Evolutionary conservation across 2,888 invertebrate species (phyloP).

Genomic region (Eupithecia centaureata): DNA sequence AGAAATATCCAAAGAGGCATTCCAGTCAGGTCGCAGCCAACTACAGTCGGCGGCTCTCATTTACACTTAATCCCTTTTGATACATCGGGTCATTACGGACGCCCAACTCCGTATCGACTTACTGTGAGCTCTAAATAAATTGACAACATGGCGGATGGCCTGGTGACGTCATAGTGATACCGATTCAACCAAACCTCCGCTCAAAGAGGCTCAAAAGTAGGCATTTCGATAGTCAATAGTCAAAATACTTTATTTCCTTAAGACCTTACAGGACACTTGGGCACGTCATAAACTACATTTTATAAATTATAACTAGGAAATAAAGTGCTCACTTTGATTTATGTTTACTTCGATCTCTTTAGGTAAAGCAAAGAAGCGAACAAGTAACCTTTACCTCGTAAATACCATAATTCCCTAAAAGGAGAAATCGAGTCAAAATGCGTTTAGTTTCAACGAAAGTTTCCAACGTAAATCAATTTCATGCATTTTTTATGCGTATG

Average conservation of each 20-base stretch:
- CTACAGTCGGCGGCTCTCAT: constrained; percentile 73
- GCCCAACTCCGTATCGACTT: constrained; percentile 63
- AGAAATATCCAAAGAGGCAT: constrained; percentile 38
- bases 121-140: constrained; percentile 64
- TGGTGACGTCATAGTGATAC: constrained; percentile 38
- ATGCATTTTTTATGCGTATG: neutral
- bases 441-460: neutral
- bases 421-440: neutral
- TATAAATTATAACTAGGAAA: too few species aligned
- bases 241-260: too few species aligned
- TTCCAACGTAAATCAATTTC: neutral
- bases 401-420: too few species aligned
- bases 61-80: constrained; percentile 80
- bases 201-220: neutral
- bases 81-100: constrained; percentile 79
- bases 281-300: too few species aligned
- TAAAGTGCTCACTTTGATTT: too few species aligned
- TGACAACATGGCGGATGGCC: constrained; percentile 37
- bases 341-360: too few species aligned
- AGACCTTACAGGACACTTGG: too few species aligned
- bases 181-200: constrained; percentile 30
- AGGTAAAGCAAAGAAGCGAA: too few species aligned
- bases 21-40: constrained; percentile 70
- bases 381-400: too few species aligned
- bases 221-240: too few species aligned